phyloP scores from a whole-genome alignment of 2,888 invertebrate genomes.

The Muscina levida region DNA sequence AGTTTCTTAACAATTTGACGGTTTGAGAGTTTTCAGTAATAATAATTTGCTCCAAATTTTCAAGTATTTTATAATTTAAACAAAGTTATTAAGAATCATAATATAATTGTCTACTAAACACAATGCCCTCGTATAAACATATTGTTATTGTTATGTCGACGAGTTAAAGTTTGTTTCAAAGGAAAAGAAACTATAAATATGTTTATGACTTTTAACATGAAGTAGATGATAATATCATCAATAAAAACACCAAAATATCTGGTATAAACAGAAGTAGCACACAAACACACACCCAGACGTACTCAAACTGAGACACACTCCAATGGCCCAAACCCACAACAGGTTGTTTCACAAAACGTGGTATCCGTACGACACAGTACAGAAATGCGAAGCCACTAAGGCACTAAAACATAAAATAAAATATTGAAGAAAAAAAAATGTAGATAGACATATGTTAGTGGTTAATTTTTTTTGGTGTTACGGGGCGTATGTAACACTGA shows the following conservation, averaged over 20 bases:
- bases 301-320: constrained; percentile 1
- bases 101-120: constrained; percentile 47
- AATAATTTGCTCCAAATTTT: constrained; percentile 62
- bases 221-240: constrained; percentile 64
- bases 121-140: constrained; percentile 13
- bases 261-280: no score
- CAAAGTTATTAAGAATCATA: constrained; percentile 49
- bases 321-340: constrained; percentile 46
- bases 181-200: constrained; percentile 51
- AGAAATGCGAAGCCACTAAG: constrained; percentile 43
- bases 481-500: constrained; percentile 65
- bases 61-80: constrained; percentile 37
- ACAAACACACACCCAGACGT: neutral
- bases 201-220: constrained; percentile 61
- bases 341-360: constrained; percentile 46
- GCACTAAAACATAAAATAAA: no score
- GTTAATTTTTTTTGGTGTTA: constrained; percentile 64
- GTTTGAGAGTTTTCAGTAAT: constrained; percentile 41
- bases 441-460: constrained; percentile 59
- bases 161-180: constrained; percentile 43
- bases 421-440: no score
- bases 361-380: constrained; percentile 29
- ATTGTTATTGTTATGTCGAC: constrained; percentile 47
- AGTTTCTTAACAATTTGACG: no score
- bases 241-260: constrained; percentile 49